A percentile compares a stretch with the other conserved stretches of the same genome.
Evolutionary conservation across 2,797 vertebrate genomes (phyloP).

Genomic region (Orientallactaga sibirica): DNA sequence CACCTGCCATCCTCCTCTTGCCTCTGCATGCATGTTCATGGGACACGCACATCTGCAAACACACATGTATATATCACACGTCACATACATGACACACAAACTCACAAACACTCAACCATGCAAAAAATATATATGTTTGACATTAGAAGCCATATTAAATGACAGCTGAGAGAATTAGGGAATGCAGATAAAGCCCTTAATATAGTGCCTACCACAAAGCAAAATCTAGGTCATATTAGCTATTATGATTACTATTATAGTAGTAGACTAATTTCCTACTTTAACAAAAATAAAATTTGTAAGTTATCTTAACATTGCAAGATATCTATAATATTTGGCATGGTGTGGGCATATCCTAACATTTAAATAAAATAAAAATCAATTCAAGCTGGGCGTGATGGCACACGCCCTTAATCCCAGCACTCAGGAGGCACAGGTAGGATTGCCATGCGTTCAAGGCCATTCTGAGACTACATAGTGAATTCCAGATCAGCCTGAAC

Average conservation of each 20-base stretch:
- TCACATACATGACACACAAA: no score
- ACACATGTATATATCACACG: no score
- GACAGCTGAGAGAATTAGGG: neutral
- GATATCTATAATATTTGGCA: slow-evolving; percentile 10
- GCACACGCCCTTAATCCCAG: no score
- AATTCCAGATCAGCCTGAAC: no score
- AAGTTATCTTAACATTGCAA: slow-evolving; percentile 59
- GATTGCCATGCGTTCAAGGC: no score
- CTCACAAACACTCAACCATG: no score
- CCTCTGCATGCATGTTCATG: no score
- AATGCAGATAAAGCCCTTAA: slow-evolving; percentile 30
- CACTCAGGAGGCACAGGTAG: no score
- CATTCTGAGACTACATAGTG: no score
- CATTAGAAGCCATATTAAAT: slow-evolving; percentile 42
- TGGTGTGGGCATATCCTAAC: neutral
- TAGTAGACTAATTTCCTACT: slow-evolving; percentile 28
- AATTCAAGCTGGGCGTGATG: neutral
- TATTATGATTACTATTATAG: slow-evolving; percentile 7
- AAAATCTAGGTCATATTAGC: slow-evolving; percentile 25
- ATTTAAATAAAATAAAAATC: slow-evolving; percentile 58
- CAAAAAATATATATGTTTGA: neutral
- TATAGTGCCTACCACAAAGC: neutral
- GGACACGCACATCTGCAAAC: no score
- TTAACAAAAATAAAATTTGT: slow-evolving; percentile 32
- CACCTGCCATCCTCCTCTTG: no score